Evolutionary conservation across 2,888 invertebrate species (phyloP).

Genomic region (Malthinus flaveolus): DNA sequence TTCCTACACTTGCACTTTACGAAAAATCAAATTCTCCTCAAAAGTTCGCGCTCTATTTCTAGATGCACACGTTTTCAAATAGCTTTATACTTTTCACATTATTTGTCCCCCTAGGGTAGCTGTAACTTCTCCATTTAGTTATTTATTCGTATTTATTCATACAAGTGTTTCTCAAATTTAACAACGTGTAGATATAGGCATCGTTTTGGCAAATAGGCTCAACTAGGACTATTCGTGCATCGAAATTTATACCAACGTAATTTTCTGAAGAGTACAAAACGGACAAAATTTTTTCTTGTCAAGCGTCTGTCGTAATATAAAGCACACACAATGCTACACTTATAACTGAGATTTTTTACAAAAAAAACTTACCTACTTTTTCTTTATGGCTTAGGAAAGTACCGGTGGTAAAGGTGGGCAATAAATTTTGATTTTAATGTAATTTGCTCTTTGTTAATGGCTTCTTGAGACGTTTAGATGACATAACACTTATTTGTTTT

Average conservation of each 20-base stretch:
- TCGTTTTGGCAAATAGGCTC: too few relatives aligned
- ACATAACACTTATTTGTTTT: constrained; percentile 9
- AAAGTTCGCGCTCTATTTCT: too few relatives aligned
- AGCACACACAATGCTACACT: background rate
- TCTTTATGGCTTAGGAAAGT: constrained; percentile 9
- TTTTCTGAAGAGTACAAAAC: background rate
- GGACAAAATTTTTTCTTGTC: background rate
- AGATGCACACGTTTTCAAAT: too few relatives aligned
- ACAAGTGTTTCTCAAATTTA: too few relatives aligned
- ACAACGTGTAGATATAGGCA: too few relatives aligned
- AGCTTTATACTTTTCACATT: too few relatives aligned
- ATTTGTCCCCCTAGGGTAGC: too few relatives aligned
- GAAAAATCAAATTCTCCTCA: too few relatives aligned
- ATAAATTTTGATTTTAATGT: constrained; percentile 34
- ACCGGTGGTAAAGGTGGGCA: constrained; percentile 12
- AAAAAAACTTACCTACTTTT: constrained; percentile 14
- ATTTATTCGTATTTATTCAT: too few relatives aligned
- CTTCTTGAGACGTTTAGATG: constrained; percentile 15
- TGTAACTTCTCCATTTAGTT: too few relatives aligned
- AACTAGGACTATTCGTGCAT: too few relatives aligned
- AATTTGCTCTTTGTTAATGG: constrained; percentile 37
- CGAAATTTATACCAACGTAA: background rate
- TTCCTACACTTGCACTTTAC: too few relatives aligned
- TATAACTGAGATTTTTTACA: background rate
- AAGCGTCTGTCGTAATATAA: constrained; percentile 1